These are phyloP conservation scores for Drosophila colorata DNA, from an alignment of 2,888 invertebrate species.

Conservation along the genomic window DNA sequence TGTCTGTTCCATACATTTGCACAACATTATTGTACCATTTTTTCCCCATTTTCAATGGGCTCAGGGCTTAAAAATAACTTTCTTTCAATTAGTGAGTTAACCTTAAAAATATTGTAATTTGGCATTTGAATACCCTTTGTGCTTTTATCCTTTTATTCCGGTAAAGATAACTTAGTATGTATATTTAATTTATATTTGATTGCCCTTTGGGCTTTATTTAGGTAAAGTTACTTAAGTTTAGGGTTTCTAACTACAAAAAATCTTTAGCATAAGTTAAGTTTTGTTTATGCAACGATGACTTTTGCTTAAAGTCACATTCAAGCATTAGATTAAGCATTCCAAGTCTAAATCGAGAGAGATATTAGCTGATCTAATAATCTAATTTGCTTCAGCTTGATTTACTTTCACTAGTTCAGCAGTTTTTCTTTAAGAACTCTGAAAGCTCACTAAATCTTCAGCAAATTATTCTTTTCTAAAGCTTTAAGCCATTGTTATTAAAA, in stretches of 20 bases:
- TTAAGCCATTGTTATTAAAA: not conserved
- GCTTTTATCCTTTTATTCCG: not conserved
- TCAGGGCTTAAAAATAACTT: no score
- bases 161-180: not conserved
- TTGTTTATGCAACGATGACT: slow-evolving; percentile 2
- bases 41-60: no score
- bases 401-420: not conserved
- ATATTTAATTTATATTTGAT: not conserved
- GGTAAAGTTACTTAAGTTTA: slow-evolving; percentile 39
- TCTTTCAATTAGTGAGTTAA: no score
- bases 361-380: not conserved
- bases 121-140: not conserved
- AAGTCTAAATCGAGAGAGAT: not conserved
- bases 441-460: not conserved
- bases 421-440: not conserved
- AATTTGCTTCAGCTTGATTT: not conserved
- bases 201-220: slow-evolving; percentile 10
- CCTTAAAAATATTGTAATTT: no score
- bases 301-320: slow-evolving; percentile 5
- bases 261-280: slow-evolving; percentile 25
- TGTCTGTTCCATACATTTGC: no score
- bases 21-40: no score
- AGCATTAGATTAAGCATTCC: not conserved
- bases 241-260: slow-evolving; percentile 1
- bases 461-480: not conserved